These are phyloP conservation scores for Heliopora coerulea DNA, from an alignment of 92 coral and sea anemone species.

Conservation along the genomic window DNA sequence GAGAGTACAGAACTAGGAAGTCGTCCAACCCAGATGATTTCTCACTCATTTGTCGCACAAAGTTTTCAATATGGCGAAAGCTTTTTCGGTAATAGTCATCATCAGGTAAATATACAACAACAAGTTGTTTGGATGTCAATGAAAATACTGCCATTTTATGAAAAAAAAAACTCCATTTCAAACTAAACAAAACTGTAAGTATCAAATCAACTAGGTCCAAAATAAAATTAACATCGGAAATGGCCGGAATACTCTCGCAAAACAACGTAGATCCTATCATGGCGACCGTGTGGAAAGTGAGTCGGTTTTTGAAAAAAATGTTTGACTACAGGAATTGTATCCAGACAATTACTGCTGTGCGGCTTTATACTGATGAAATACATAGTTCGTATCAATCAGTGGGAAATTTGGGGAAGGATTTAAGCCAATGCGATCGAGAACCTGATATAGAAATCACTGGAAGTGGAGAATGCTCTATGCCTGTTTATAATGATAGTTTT, in stretches of 20 bases:
- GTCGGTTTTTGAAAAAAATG: not conserved
- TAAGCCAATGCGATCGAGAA: not conserved
- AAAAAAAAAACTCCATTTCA: too few relatives aligned
- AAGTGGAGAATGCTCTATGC: too few relatives aligned
- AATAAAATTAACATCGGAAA: not conserved
- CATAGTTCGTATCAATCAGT: not conserved
- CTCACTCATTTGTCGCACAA: conserved; percentile 50
- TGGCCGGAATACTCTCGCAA: not conserved
- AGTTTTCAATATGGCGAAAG: conserved; percentile 43
- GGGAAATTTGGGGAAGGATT: not conserved
- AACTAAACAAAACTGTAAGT: too few relatives aligned
- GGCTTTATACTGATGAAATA: not conserved
- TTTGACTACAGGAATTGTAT: not conserved
- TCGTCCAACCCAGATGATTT: conserved; percentile 55
- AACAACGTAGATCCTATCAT: not conserved
- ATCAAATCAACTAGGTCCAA: too few relatives aligned
- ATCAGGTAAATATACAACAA: conserved; percentile 60
- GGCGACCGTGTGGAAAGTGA: conserved; percentile 10
- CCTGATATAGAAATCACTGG: not conserved
- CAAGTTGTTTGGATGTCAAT: conserved; percentile 33
- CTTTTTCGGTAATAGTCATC: conserved; percentile 44
- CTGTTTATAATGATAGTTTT: not conserved
- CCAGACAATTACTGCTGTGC: not conserved
- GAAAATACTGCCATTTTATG: not conserved
- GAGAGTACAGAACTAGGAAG: conserved; percentile 54